Base-by-base conservation (phyloP, 2,888 invertebrate genomes). In the Macrosoma leucophasiata region DNA sequence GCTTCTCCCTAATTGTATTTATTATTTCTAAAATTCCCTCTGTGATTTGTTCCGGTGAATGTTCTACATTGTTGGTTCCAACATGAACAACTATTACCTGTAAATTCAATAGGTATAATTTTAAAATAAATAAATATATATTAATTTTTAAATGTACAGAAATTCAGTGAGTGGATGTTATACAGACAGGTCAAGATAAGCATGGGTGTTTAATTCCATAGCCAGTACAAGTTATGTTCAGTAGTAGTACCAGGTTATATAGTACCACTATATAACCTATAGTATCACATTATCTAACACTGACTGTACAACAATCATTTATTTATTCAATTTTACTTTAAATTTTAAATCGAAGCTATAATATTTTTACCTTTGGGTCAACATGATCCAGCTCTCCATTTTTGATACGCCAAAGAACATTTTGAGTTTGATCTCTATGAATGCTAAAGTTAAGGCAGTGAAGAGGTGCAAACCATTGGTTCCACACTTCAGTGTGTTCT, bases 401-500 rank as follows among this genome's bases (percentile, higher is more conserved):
- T 61, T 89, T 87, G 25, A 96, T 89, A 54, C 97, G 87, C 96
- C 96, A 97, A 20, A 97, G 79, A 8, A 96, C 90, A 86, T 97
- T 91, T 68, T 96, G 92, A 19, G 94, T 93, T 64, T 90, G 89
- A 75, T 97, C 96, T 44, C 90, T 92, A 50, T 94, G 91, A 59
- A 96, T 93, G 53, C 96, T 95, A 78, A 95, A 94, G 74, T 96
- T 96, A 51, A 96, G 88, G 65, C 94, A 92, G 73, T 97, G 96
- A 65, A 97, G 86, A 1, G 96, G 96, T 36, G 93, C 95, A 87
- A 96, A 96, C 82, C 93, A 89, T 56, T 93, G 91, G 63, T 93
- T 91, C 96, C 96, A 97, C 28, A 94, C 88, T 76, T 93, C 92
- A 10, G 93, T 92, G 54, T 93, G 91, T 59, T 91, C 90, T 53